These are phyloP conservation scores for Crocodylus rhombifer DNA, from an alignment of 2,797 vertebrate genomes.

Conservation along the genomic window DNA sequence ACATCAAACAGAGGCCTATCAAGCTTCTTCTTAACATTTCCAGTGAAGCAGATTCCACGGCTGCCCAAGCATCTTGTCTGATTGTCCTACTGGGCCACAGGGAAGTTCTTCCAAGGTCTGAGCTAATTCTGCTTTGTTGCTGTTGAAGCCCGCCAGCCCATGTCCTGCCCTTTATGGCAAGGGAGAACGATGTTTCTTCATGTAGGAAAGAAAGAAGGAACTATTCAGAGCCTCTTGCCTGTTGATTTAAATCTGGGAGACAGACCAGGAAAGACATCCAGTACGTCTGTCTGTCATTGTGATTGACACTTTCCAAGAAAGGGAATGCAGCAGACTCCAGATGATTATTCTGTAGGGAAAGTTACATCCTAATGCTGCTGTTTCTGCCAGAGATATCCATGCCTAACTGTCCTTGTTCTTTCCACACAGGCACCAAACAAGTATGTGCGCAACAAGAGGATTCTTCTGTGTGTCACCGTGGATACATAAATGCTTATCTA, in stretches of 20 bases:
- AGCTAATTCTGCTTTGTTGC: too few species aligned
- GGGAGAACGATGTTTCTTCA: too few species aligned
- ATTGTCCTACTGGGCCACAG: too few species aligned
- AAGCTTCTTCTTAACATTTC: too few species aligned
- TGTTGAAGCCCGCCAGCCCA: too few species aligned
- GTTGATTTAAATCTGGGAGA: neutral
- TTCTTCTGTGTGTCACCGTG: neutral
- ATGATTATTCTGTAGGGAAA: neutral
- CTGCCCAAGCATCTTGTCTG: too few species aligned
- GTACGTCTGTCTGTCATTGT: accelerated
- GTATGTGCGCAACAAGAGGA: neutral
- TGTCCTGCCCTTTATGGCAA: neutral
- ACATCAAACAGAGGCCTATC: too few species aligned
- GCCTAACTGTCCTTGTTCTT: accelerated
- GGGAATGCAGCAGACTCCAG: neutral
- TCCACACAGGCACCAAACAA: accelerated
- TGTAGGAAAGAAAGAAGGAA: neutral
- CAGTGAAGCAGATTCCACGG: too few species aligned
- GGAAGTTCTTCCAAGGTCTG: too few species aligned
- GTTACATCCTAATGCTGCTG: neutral
- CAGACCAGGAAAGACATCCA: neutral
- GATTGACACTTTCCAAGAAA: accelerated
- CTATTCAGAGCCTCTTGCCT: neutral
- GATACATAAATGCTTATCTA: constrained; percentile 88
- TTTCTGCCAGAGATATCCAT: accelerated